Conservation (phyloP, 1,140 invertebrate species). For the Phortica variegata region DNA sequence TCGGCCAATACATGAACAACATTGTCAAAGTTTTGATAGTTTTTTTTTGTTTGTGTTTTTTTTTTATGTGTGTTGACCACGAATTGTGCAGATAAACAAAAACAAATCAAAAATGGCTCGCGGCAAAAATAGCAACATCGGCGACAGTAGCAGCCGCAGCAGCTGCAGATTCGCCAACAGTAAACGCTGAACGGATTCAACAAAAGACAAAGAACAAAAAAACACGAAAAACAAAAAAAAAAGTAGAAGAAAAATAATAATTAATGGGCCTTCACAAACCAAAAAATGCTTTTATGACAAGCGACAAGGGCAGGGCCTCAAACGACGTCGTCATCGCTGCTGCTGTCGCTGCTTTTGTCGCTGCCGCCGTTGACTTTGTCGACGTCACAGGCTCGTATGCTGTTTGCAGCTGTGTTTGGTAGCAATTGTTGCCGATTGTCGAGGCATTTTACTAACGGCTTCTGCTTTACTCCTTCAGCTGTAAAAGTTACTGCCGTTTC, state of each 20-base stretch:
- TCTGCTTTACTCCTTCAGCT: neutral
- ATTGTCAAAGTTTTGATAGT: too few relatives aligned
- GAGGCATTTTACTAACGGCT: neutral
- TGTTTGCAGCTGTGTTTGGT: too few relatives aligned
- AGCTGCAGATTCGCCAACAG: slow-evolving; percentile 3
- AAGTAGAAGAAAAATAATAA: slow-evolving; percentile 5
- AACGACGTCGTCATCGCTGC: slow-evolving; percentile 34
- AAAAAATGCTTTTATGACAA: slow-evolving; percentile 8
- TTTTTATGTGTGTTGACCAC: too few relatives aligned
- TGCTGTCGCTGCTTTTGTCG: neutral
- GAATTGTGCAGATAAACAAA: too few relatives aligned
- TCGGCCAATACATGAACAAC: too few relatives aligned
- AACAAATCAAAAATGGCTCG: too few relatives aligned
- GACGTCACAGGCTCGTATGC: too few relatives aligned
- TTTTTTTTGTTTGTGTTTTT: too few relatives aligned
- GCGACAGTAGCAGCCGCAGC: neutral
- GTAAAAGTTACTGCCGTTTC: too few relatives aligned
- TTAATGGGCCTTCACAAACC: slow-evolving; percentile 8
- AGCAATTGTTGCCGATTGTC: too few relatives aligned
- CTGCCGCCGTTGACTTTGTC: slow-evolving; percentile 8
- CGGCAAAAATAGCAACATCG: slow-evolving; percentile 4
- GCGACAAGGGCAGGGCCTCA: slow-evolving; percentile 20
- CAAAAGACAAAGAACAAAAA: neutral
- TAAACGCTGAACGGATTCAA: too few relatives aligned
- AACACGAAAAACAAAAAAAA: neutral